phyloP scores from a whole-genome alignment of 2,888 invertebrate species.

The Axea sp. region DNA sequence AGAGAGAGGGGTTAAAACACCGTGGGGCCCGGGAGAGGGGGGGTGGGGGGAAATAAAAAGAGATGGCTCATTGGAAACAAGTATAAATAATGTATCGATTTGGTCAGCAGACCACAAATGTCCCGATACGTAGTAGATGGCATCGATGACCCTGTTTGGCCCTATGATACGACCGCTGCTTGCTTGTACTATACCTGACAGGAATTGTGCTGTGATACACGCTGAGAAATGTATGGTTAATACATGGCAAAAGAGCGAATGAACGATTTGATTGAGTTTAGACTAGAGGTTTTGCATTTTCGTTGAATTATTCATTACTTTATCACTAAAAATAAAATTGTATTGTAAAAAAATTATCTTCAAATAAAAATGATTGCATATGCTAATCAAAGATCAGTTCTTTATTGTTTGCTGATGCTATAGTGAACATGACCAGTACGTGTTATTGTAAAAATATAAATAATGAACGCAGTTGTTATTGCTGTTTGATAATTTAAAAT shows the following conservation, averaged over 20 bases:
- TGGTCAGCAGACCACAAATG: conserved; percentile 69
- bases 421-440: too few relatives aligned
- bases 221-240: conserved; percentile 36
- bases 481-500: too few relatives aligned
- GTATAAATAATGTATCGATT: conserved; percentile 60
- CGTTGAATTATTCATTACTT: conserved; percentile 5
- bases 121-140: conserved; percentile 70
- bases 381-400: too few relatives aligned
- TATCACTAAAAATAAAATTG: too few relatives aligned
- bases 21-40: too few relatives aligned
- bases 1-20: too few relatives aligned
- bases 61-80: conserved; percentile 5
- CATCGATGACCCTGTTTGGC: conserved; percentile 70
- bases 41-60: too few relatives aligned
- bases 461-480: too few relatives aligned
- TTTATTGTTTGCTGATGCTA: too few relatives aligned
- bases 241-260: conserved; percentile 26
- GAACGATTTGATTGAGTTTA: conserved; percentile 29
- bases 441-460: too few relatives aligned
- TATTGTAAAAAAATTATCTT: too few relatives aligned
- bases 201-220: conserved; percentile 39
- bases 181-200: conserved; percentile 54
- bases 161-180: conserved; percentile 59
- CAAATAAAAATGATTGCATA: too few relatives aligned
- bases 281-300: conserved; percentile 4